Evolutionary conservation across 2,113 vertebrate species (phyloP), one percentile per base, ranked within the genome.

Genomic region (Barbus barbus): DNA sequence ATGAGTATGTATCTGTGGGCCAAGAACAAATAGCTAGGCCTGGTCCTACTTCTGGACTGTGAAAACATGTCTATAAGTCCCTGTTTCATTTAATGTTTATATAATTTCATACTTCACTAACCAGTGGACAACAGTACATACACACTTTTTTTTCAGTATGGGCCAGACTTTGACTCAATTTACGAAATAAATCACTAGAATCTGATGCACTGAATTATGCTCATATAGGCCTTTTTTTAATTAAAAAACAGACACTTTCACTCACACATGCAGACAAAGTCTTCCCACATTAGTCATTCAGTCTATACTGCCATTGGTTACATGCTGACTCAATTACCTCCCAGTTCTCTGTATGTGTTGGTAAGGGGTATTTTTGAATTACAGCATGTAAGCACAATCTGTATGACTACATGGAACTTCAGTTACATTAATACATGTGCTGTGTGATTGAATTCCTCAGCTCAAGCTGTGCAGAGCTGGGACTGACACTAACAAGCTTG

Each of bases 401-500:
- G 89, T 86, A 90, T 84, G 89, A 91, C 87, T 91, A 78, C 48
- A 53, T 78, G 74, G 76, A 85, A 76, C 82, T 87, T 78, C 88
- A 91, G 90, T 87, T 84, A 85, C 87, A 91, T 90, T 90, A 90
- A 90, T 91, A 89, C 79, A 63, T 89, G 88, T 91, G 84, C 86
- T 86, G 86, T 89, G 77, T 73, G 83, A 72, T 85, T 86, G 78
- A 87, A 88, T 91, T 88, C 91, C 63, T 63, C 36, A 44, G 22
- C 33, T 79, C 77, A 79, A 79, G 77, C 77, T 79, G 77, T 79
- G 77, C 77, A 79, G 36, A 61, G n/a, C 24, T 13, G 56, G 38
- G n/a, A 61, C 77, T 84, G 46, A 84, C 88, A 87, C 84, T 92
- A 92, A 94, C 90, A 89, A 91, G 92, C 93, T 94, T 91, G 91